Evolutionary conservation across 2,797 vertebrate genomes (phyloP).

Genomic region (Tolypeutes matacus): DNA sequence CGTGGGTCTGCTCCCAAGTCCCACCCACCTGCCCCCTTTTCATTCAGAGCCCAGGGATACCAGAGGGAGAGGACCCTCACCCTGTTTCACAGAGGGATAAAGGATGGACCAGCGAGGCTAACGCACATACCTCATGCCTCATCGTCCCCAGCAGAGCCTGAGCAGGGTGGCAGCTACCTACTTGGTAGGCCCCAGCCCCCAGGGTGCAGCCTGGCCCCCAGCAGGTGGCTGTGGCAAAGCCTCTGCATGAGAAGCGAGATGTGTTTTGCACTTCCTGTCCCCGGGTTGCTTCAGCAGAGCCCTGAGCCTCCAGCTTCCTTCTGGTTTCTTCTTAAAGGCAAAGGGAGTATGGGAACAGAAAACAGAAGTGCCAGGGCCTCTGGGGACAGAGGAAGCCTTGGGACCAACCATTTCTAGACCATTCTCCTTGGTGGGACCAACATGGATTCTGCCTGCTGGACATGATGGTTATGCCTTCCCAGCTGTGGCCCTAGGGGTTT

Average conservation of each 20-base stretch:
- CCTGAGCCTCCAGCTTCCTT: conserved; percentile 40
- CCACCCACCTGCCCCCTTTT: neutral
- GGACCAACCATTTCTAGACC: neutral
- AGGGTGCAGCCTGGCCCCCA: neutral
- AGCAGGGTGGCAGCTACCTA: neutral
- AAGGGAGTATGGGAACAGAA: conserved; percentile 22
- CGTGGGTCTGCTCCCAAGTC: rapidly evolving
- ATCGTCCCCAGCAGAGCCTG: neutral
- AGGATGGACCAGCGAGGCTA: rapidly evolving
- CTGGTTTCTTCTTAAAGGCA: conserved; percentile 42
- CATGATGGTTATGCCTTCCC: neutral
- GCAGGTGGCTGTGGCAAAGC: rapidly evolving
- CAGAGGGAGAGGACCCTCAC: neutral
- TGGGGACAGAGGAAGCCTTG: neutral
- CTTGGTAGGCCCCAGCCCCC: neutral
- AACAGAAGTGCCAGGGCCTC: neutral
- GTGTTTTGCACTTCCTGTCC: conserved; percentile 45
- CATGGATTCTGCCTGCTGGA: neutral
- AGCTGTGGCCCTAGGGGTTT: neutral
- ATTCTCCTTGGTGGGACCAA: neutral
- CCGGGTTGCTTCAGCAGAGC: neutral
- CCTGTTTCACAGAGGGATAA: too few species aligned
- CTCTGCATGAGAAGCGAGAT: rapidly evolving
- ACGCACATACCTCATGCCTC: rapidly evolving
- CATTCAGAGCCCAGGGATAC: neutral